Evolutionary conservation across 2,113 vertebrate genomes (phyloP), one percentile per base, ranked within the genome.

Genomic region (Mola mola): DNA sequence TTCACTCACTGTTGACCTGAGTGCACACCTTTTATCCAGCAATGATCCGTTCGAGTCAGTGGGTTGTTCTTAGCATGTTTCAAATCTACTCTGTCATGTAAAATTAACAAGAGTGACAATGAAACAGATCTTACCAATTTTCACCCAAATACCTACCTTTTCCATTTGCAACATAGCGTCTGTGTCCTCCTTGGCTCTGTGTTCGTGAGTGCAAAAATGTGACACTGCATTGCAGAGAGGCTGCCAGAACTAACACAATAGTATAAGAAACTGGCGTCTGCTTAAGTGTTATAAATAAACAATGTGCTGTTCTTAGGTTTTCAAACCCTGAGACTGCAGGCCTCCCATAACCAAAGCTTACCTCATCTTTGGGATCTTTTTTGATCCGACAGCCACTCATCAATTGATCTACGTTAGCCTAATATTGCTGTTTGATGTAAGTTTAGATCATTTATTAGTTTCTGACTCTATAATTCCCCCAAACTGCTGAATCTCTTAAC

Each of bases 21-120:
- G 20, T 31, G 13, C 5, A 0, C 4, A 24, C 13, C n/a, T 60
- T 37, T 19, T n/a, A 22, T 69, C 47, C 16, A 16, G 11, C 16
- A 25, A 20, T 38, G 15, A 42, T 66, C 28, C 9, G 2, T 15
- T 50, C 2, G n/a, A 53, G 37, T 33, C 62, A 25, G 5, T 2
- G 56, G 53, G 38, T 49, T 64, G 60, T 41, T 44, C 41, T 9
- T 64, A 67, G 21, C 29, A 16, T 47, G 55, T 64, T 43, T 59
- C 10, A 26, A 15, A 37, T 50, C 10, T 2, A 8, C 20, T 33
- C 47, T 50, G 31, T 73, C 73, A 53, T 78, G 48, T 53, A 49
- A 59, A 48, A 52, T 81, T 64, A 51, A 72, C 20, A 42, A 4
- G 38, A 0, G 29, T 7, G 16, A 57, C 26, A 62, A 21, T 66